phyloP scores from a whole-genome alignment of 2,888 invertebrate species.

The Camptogramma bilineatum region DNA sequence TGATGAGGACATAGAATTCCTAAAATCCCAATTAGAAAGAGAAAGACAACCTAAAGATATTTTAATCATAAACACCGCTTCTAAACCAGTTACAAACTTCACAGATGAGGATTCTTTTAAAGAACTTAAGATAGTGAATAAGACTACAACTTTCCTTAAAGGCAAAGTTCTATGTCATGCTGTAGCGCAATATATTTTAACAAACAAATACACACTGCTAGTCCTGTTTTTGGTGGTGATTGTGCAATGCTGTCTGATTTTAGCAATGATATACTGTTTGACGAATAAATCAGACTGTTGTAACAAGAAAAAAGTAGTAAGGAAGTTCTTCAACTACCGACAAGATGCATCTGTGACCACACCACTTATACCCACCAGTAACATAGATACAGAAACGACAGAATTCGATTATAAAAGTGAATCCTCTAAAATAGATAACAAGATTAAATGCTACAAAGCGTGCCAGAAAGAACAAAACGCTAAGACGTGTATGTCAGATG shows the following conservation, averaged over 20 bases:
- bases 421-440: constrained; percentile 65
- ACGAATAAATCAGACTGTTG: constrained; percentile 53
- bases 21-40: constrained; percentile 53
- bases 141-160: constrained; percentile 2
- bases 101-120: background rate
- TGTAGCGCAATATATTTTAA: constrained; percentile 34
- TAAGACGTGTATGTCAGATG: constrained; percentile 72
- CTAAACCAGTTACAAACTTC: constrained; percentile 18
- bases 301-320: constrained; percentile 55
- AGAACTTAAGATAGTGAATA: background rate
- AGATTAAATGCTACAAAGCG: constrained; percentile 73
- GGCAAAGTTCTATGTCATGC: background rate
- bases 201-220: constrained; percentile 54
- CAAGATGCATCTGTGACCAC: constrained; percentile 75
- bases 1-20: constrained; percentile 59
- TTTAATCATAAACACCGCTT: constrained; percentile 52
- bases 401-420: constrained; percentile 66
- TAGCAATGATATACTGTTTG: constrained; percentile 60
- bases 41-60: constrained; percentile 57
- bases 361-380: constrained; percentile 70
- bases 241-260: constrained; percentile 67
- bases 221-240: constrained; percentile 54
- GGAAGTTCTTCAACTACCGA: constrained; percentile 66
- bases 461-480: constrained; percentile 65
- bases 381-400: constrained; percentile 69